These are phyloP conservation scores for Todus mexicanus DNA, from an alignment of 2,797 vertebrate genomes.

Conservation along the genomic window DNA sequence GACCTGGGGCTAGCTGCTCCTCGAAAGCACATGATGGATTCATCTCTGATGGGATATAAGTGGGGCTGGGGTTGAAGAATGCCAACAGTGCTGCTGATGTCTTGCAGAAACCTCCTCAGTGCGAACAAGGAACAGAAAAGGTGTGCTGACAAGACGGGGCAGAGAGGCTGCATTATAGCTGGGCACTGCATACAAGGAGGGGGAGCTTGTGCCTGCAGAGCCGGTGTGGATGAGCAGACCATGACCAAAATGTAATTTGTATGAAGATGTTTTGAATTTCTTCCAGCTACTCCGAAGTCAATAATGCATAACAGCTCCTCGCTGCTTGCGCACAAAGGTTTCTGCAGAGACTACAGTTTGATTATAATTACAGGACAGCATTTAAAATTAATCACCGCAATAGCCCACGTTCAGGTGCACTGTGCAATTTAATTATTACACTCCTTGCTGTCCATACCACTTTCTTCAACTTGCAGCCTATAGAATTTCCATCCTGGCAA, in stretches of 20 bases:
- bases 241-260: constrained; percentile 46
- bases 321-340: neutral
- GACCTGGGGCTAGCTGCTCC: neutral
- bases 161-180: neutral
- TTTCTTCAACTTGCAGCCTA: neutral
- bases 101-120: neutral
- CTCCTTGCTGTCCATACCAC: neutral
- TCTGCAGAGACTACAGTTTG: neutral
- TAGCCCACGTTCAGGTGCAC: neutral
- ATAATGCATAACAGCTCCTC: constrained; percentile 11
- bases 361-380: constrained; percentile 39
- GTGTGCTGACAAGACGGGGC: neutral
- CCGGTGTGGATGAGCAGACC: neutral
- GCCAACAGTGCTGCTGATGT: fast-evolving
- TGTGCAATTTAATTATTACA: neutral
- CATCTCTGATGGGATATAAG: neutral
- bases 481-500: neutral
- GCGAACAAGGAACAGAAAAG: neutral
- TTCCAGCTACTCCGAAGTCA: constrained; percentile 21
- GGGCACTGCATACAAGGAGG: neutral
- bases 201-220: neutral
- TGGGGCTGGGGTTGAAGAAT: neutral
- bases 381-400: constrained; percentile 35
- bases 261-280: constrained; percentile 35
- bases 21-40: fast-evolving